phyloP scores from a whole-genome alignment of 2,113 vertebrate species.

The Ivindomyrus marchei region DNA sequence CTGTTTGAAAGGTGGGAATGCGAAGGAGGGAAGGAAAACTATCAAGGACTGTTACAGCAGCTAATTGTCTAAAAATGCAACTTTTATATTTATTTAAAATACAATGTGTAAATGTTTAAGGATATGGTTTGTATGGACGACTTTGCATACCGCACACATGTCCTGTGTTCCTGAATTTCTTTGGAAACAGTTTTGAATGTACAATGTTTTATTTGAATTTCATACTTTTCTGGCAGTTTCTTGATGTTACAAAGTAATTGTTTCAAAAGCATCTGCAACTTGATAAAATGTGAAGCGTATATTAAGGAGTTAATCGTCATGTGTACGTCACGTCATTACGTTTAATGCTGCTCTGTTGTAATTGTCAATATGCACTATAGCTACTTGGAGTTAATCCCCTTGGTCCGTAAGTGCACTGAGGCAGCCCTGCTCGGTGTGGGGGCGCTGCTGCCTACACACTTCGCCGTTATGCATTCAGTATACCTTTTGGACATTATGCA shows the following conservation, averaged over 20 bases:
- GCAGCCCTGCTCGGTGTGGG: conserved; percentile 27
- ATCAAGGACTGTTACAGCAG: conserved; percentile 20
- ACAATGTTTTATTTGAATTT: conserved; percentile 21
- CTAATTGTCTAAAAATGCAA: conserved; percentile 11
- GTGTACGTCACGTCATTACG: conserved; percentile 62
- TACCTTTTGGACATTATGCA: conserved; percentile 6
- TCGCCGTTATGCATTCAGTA: not conserved
- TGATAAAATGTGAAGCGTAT: conserved; percentile 66
- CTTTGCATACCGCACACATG: not conserved
- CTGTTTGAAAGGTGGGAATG: not conserved
- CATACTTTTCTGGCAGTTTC: not conserved
- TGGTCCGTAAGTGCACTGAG: conserved; percentile 75
- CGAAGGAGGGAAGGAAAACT: not conserved
- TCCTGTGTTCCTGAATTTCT: not conserved
- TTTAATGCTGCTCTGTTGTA: conserved; percentile 67
- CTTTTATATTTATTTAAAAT: conserved; percentile 23
- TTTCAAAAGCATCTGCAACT: conserved; percentile 22
- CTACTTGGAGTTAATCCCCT: not conserved
- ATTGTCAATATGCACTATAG: conserved; percentile 59
- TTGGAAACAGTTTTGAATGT: conserved; percentile 30
- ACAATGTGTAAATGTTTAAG: conserved; percentile 4
- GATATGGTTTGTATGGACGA: not conserved
- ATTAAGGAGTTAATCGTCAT: conserved; percentile 58
- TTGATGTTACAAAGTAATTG: not conserved
- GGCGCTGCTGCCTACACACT: not conserved